Conservation (phyloP, 2,797 vertebrate species). For the Pelobates cultripes region DNA sequence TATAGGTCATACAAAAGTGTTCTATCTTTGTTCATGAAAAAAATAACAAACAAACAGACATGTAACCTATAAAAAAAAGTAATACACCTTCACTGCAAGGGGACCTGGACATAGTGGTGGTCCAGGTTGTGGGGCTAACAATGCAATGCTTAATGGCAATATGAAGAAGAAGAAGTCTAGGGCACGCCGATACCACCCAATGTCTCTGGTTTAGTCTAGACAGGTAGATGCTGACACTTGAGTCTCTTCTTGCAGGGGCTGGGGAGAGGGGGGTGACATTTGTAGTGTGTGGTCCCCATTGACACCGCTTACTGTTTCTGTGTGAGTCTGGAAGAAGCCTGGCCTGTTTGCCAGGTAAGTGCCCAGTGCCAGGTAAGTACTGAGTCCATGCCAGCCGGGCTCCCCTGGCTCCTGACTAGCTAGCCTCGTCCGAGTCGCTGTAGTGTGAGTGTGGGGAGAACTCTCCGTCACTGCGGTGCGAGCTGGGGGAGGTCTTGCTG, state of each 20-base stretch:
- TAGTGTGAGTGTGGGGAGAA: constrained; percentile 94
- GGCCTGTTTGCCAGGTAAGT: not conserved
- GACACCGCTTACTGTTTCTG: not conserved
- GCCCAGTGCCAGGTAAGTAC: not conserved
- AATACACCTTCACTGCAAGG: no score
- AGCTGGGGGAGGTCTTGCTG: constrained; percentile 83
- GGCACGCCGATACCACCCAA: not conserved
- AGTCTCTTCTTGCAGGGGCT: not conserved
- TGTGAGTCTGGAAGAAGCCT: not conserved
- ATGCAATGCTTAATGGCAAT: constrained; percentile 32
- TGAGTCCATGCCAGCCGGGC: not conserved
- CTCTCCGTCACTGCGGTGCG: constrained; percentile 92
- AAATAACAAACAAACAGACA: not conserved
- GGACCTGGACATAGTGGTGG: not conserved
- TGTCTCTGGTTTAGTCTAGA: not conserved
- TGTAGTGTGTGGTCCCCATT: not conserved
- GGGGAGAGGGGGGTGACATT: not conserved
- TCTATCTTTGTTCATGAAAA: not conserved
- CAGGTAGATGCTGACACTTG: not conserved
- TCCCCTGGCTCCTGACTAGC: constrained; percentile 52
- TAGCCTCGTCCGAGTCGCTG: constrained; percentile 95
- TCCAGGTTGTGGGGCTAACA: not conserved
- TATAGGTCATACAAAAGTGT: not conserved
- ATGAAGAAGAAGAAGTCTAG: not conserved
- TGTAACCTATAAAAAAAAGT: no score